Conservation (phyloP, 2,113 vertebrate genomes). For the Bettongia penicillata region DNA sequence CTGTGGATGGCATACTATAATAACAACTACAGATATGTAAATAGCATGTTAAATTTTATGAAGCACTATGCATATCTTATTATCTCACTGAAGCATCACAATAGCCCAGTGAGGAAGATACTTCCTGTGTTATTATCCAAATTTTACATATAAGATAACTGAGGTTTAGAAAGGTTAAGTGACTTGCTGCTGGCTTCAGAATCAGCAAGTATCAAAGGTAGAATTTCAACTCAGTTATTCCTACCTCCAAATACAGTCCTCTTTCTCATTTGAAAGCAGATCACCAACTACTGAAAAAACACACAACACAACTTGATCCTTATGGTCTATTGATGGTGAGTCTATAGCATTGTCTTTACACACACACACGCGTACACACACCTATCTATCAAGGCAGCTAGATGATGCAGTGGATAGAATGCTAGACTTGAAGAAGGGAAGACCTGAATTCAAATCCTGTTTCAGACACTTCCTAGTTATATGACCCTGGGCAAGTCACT, state of each 20-base stretch:
- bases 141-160: constrained; percentile 10
- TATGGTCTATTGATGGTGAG: neutral
- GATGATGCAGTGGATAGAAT: no score
- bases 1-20: neutral
- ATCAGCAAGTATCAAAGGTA: neutral
- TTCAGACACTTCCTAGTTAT: no score
- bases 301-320: neutral
- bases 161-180: neutral
- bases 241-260: neutral
- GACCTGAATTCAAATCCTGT: no score
- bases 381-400: no score
- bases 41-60: neutral
- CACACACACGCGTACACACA: neutral
- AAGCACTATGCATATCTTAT: neutral
- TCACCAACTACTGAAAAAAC: neutral
- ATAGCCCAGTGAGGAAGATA: neutral
- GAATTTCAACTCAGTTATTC: neutral
- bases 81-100: neutral
- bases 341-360: neutral
- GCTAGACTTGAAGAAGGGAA: no score
- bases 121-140: no score
- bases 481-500: no score
- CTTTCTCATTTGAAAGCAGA: neutral
- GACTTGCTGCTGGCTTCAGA: neutral
- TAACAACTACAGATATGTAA: neutral